phyloP scores from a whole-genome alignment of 2,113 vertebrate species.

The Tamias sibiricus region DNA sequence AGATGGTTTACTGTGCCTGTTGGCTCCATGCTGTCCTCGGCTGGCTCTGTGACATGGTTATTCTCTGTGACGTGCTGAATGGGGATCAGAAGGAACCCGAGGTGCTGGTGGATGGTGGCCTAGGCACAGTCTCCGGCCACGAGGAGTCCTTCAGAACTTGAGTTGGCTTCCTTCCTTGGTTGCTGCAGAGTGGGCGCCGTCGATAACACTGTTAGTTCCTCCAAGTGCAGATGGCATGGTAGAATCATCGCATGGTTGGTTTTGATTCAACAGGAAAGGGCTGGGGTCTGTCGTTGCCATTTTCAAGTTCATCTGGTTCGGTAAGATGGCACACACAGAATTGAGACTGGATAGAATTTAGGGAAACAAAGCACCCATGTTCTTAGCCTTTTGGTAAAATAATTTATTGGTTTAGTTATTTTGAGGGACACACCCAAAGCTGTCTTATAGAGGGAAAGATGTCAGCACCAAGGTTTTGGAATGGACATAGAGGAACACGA shows the following conservation, averaged over 20 bases:
- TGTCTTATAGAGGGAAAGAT: background rate
- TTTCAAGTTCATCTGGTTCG: background rate
- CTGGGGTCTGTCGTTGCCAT: background rate
- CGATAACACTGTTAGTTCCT: background rate
- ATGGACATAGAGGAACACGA: too few species aligned
- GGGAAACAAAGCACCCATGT: background rate
- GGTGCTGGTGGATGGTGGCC: too few species aligned
- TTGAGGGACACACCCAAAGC: background rate
- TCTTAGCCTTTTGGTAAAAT: background rate
- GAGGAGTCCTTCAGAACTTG: background rate
- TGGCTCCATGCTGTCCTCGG: background rate
- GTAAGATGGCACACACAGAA: too few species aligned
- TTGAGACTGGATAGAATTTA: background rate
- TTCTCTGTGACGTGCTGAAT: fast-evolving
- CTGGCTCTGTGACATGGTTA: background rate
- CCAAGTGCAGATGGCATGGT: background rate
- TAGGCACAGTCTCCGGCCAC: background rate
- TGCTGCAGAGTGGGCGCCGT: background rate
- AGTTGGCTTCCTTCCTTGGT: background rate
- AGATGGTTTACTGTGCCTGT: background rate
- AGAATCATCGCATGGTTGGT: background rate
- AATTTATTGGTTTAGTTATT: background rate
- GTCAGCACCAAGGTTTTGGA: background rate
- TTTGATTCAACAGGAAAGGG: background rate
- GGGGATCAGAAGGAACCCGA: background rate